Percentiles rank a stretch among this genome's conserved stretches.
These are phyloP conservation scores for Galendromus occidentalis DNA, from an alignment of 1,140 invertebrate genomes.

Conservation along the genomic window DNA sequence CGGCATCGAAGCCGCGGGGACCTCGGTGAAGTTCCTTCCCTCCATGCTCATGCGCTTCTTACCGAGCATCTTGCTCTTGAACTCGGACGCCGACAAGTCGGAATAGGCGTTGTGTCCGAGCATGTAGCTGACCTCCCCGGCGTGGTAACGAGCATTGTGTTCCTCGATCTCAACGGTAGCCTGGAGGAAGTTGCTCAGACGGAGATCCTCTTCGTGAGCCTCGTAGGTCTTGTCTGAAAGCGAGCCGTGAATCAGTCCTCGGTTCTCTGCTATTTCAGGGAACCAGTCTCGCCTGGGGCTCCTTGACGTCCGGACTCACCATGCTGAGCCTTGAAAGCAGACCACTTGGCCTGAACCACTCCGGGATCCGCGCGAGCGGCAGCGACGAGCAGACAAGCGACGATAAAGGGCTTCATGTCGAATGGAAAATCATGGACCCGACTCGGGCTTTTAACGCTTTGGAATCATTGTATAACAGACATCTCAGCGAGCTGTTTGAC, in stretches of 20 bases:
- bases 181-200: slow-evolving; percentile 2
- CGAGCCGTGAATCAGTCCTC: no score
- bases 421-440: not conserved
- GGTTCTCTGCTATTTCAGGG: no score
- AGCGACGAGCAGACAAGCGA: not conserved
- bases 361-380: not conserved
- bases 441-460: not conserved
- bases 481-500: no score
- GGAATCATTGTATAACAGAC: no score
- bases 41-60: not conserved
- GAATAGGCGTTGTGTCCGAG: not conserved
- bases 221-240: not conserved
- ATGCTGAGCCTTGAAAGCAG: not conserved
- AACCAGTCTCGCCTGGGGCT: no score
- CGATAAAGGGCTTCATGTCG: slow-evolving; percentile 3
- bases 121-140: not conserved
- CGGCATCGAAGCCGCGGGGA: not conserved
- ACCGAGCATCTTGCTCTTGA: not conserved
- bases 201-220: not conserved
- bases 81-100: not conserved
- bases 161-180: not conserved
- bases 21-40: not conserved
- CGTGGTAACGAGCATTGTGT: not conserved
- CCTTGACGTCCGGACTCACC: not conserved
- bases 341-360: not conserved